Base-by-base conservation (phyloP, 1,140 invertebrate genomes). In the Melanaphis sacchari region DNA sequence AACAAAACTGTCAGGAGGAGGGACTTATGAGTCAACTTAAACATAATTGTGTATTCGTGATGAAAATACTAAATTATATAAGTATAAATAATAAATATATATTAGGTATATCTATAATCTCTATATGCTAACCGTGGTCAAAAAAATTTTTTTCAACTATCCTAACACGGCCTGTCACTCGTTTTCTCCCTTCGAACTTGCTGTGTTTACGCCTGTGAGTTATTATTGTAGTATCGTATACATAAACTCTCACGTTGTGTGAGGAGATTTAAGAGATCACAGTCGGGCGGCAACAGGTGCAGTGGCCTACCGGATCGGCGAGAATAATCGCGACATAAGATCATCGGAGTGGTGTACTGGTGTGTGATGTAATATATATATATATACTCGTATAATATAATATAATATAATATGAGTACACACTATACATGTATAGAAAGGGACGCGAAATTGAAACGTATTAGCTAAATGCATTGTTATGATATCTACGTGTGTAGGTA, bases 301-400 rank as follows among this genome's bases (percentile, higher is more conserved):
- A 76, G 59, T n/a, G 59, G 59, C 31, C 59, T n/a, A n/a, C 59
- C 9, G 59, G 31, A n/a, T 31, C 11, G 31, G 59, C 59, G 59
- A 76, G 59, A 31, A 66, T 36, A 76, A 76, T 76, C 59, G 59
- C 59, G 59, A 76, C 59, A 76, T 76, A 76, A 84, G 82, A 84
- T 84, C 38, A 26, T 82, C 38, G 38, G 41, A 3, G n/a, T n/a
- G n/a, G n/a, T n/a, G n/a, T n/a, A n/a, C n/a, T 24, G 22, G 38
- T 36, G 59, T 40, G 82, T 84, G 82, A 84, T 84, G 82, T 9
- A 84, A 84, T 84, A 24, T 84, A 41, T 84, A 84, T 82, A 82
- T 40, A 59, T 18, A 26, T 59, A 31, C 11, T 66, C 59, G 59
- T n/a, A 76, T 76, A 76, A 76, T 76, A 49, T 49, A 49, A 76